Base-by-base conservation (phyloP, 2,797 vertebrate species). In the Oryzias dopingdopingensis region DNA sequence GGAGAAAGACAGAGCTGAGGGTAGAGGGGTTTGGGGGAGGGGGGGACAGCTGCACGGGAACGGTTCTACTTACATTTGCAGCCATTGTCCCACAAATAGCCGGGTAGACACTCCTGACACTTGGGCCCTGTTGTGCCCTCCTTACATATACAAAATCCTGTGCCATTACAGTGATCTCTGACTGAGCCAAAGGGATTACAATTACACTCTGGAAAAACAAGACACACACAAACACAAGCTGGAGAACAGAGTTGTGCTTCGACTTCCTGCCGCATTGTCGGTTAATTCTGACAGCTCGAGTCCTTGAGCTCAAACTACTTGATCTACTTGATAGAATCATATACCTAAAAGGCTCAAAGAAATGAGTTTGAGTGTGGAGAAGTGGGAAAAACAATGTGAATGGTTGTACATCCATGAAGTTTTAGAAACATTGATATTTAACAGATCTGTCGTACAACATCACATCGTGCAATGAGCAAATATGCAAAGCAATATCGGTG, bases 111-210 rank as follows among this genome's bases (percentile, higher is more conserved):
- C 87, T 95, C 92, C 90, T 94, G 94, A 94, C 96, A 98, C 90
- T 96, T 97, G 88, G 92, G 92, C 93, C 96, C 96, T 91, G 95
- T 93, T 14, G 95, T 91, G 92, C 96, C 95, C 89, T 94, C 91
- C 93, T 98, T 98, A 96, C 96, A 98, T 92, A 94, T 93, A 97
- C 96, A 98, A 94, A 94, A 94, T 95, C 96, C 96, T 90, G 94
- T 96, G 93, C 91, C 94, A 96, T 98, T 98, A 97, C 96, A 98
- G 92, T 92, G 94, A 90, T 93, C 94, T 93, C 89, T 95, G 92
- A 95, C 92, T 92, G 96, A 97, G 92, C 96, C 96, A 93, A 91
- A 91, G 90, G 92, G 94, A 91, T 96, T 95, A 97, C 96, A 98
- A 92, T 94, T 95, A 96, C 96, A 98, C 84, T 96, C 96, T 98